A percentile compares a stretch with the other conserved stretches of the same genome.
phyloP scores from a whole-genome alignment of 2,797 vertebrate species.

The Neoniphon sammara region DNA sequence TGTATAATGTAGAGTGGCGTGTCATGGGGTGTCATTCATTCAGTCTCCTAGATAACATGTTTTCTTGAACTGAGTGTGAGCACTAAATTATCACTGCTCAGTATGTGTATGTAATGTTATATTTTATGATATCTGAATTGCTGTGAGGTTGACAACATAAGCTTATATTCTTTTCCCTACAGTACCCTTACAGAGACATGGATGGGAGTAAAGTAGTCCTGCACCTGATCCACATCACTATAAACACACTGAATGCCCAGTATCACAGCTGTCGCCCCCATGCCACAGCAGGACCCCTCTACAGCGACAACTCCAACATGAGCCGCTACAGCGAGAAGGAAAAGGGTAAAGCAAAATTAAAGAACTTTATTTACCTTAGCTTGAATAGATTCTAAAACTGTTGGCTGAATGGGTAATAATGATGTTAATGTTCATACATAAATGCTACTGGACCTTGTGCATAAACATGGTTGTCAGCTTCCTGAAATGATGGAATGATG shows the following conservation, averaged over 20 bases:
- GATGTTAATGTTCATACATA: too few relatives aligned
- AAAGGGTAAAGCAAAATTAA: constrained; percentile 85
- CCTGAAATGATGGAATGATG: too few relatives aligned
- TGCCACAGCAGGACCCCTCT: constrained; percentile 93
- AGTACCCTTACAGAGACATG: constrained; percentile 99
- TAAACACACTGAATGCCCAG: constrained; percentile 98
- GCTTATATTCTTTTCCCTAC: constrained; percentile 39
- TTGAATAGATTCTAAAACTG: background rate
- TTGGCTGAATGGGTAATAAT: too few relatives aligned
- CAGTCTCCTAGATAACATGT: background rate
- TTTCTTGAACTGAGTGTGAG: background rate
- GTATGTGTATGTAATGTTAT: background rate
- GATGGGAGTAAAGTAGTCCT: constrained; percentile 96
- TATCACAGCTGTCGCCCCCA: constrained; percentile 99
- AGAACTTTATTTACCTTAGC: background rate
- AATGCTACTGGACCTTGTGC: too few relatives aligned
- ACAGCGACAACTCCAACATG: constrained; percentile 98
- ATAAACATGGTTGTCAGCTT: too few relatives aligned
- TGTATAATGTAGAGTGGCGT: background rate
- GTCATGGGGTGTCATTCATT: constrained; percentile 2
- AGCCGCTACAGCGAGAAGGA: constrained; percentile 99
- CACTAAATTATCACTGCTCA: background rate
- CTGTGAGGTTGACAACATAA: background rate
- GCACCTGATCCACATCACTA: constrained; percentile 97
- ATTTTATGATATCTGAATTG: background rate